Base-by-base conservation (phyloP, 2,888 invertebrate species). In the Gymnosoma rotundatum region DNA sequence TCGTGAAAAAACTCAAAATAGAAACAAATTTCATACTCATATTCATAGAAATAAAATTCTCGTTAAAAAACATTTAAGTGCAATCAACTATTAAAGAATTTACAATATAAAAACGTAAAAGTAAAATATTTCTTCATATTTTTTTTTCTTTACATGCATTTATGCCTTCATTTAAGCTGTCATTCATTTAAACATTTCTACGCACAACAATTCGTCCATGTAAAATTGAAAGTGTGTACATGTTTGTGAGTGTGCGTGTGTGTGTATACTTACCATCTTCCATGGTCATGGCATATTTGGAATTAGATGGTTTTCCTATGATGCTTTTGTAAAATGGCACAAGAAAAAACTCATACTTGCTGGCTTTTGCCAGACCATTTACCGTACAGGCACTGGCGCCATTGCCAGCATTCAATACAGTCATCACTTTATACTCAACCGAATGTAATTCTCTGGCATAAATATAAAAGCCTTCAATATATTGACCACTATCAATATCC, bases 341-440 rank as follows among this genome's bases (percentile, higher is more conserved):
- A 88, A 98, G 94, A 93, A 98, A 97, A 93, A 98, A 97, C 93
- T 98, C 96, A 92, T 98, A 98, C 91, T 95, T 95, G 85, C 96
- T 95, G 92, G 95, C 97, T 92, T 97, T 97, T 86, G 94, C 93
- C 90, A 98, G 93, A 88, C 95, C 96, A 83, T 95, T 95, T 88
- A 96, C 95, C 89, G 95, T 95, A 91, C 96, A 96, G 75, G 95
- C 95, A 60, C 96, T 95, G 72, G 95, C 95, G 54, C 92, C 92
- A 54, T 83, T 84, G 32, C 86, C 86, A 88, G 96, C 96, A 93
- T 96, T 96, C 84, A 96, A 93, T 88, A 96, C 95, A 82, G 96
- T 96, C 89, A 96, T 93, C 94, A 96, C 95, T 90, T 95, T 95
- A 91, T 96, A 96, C 90, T 89, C 90, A 64, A 89, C 87, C 64